Conservation (phyloP, 2,113 vertebrate genomes). For the Nestor notabilis region DNA sequence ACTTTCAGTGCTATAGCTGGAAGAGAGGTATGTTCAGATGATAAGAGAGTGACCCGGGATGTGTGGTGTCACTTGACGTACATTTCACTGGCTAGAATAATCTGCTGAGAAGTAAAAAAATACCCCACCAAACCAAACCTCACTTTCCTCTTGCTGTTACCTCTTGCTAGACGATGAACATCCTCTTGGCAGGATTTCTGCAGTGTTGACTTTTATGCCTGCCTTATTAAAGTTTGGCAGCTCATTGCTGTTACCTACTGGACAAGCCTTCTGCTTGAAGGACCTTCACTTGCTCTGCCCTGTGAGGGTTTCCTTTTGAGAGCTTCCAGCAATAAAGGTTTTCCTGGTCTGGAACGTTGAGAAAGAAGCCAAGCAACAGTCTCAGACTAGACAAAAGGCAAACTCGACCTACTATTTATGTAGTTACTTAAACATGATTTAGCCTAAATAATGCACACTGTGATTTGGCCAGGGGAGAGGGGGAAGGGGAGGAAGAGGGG, state of each 20-base stretch:
- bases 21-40: not conserved
- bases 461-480: not conserved
- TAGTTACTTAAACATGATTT: constrained; percentile 81
- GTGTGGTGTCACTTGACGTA: not conserved
- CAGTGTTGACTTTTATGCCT: not conserved
- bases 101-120: not conserved
- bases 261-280: constrained; percentile 9
- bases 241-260: constrained; percentile 44
- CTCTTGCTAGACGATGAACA: not conserved
- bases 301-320: constrained; percentile 41
- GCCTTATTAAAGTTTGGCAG: constrained; percentile 41
- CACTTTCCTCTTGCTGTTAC: not conserved
- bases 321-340: constrained; percentile 42
- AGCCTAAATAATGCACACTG: constrained; percentile 70
- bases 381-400: constrained; percentile 72
- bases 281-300: not conserved
- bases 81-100: not conserved
- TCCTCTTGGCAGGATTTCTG: not conserved
- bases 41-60: rapidly evolving
- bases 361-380: constrained; percentile 65
- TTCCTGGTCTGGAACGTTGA: constrained; percentile 45
- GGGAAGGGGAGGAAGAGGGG: not conserved
- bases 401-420: constrained; percentile 74
- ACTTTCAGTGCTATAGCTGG: not conserved
- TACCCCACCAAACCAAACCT: not conserved